Base-by-base conservation (phyloP, 37 sponge, comb jelly and placozoan species). In the Oscarella lobularis region DNA sequence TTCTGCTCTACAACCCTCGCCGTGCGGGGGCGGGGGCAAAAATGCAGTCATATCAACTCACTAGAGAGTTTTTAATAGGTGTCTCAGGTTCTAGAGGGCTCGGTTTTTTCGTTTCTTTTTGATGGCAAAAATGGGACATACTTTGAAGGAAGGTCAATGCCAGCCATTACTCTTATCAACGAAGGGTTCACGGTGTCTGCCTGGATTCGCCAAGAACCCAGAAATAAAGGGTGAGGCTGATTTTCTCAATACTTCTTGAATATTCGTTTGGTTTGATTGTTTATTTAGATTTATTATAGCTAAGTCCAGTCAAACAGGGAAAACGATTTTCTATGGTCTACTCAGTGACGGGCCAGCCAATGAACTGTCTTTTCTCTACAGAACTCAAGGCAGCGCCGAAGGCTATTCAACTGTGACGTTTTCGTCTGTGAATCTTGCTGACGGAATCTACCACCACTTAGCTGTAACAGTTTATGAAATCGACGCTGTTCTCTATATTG, bases 271-370 rank as follows among this genome's bases (percentile, higher is more conserved):
- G 41, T 38, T 36, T n/a, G 31, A 35, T n/a, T n/a, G n/a, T n/a
- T n/a, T n/a, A n/a, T n/a, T n/a, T 39, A 84, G 88, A 14, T 88
- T 83, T 66, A 2, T 89, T 35, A 67, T 85, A 66, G 89, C 89
- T n/a, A 89, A 89, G 80, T 71, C 89, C 33, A 72, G 81, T 1
- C 9, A 55, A 2, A 71, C 70, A 38, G 89, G 85, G 0, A 66
- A 70, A 29, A 82, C 84, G 35, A 66, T 38, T 3, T 84, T 79
- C 67, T 74, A 72, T 38, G 85, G 78, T 3, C 41, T 89, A 1
- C 78, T 38, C 38, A 38, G 81, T 33, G 76, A 85, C 70, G 81
- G 76, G 0, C 31, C 36, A 33, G 48, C 39, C 27, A 41, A 65
- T 2, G 38, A 78, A 9, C 82, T 79, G n/a, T 27, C 32, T 5